Base-by-base conservation (phyloP, 2,888 invertebrate species). In the Phyto melanocephala region DNA sequence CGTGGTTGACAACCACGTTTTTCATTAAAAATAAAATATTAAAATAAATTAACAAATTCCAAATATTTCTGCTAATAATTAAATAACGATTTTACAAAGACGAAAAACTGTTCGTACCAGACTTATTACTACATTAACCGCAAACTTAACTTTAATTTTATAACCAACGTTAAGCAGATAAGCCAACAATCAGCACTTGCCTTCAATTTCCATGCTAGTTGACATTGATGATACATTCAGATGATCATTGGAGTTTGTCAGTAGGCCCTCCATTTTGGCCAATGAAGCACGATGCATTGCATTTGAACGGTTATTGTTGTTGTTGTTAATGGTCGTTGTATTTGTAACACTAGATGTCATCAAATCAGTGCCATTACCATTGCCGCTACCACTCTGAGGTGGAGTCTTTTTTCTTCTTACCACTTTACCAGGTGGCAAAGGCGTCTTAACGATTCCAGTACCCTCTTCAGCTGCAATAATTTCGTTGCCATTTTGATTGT, bases 391-490 rank as follows among this genome's bases (percentile, higher is more conserved):
- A 63, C 80, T 70, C 50, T 88, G 87, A 6, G 87, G 87, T 33
- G 87, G 86, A 13, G 88, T 88, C 86, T 91, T 91, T 85, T 90
- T 91, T 75, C 91, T 87, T 3, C 90, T 88, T 58, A 91, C 85
- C 2, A 95, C 95, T 92, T 95, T 95, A 81, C 95, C 95, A n/a
- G 95, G 93, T 17, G 95, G 94, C 84, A 95, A 88, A 86, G 94
- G 94, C 2, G 94, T 94, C 87, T 93, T 94, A 7, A 95, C 93
- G 65, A 94, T 91, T 45, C 93, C 92, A 60, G 92, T 92, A 67
- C 93, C 93, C 86, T 92, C 93, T 60, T 79, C 90, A n/a, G n/a
- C n/a, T 28, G 28, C 6, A 42, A 83, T 62, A 24, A 85, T 76
- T 81, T 89, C 88, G 85, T 90, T 90, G 81, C 90, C 89, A 86